Evolutionary conservation across 2,797 vertebrate genomes (phyloP).

Genomic region (Tachyglossus aculeatus): DNA sequence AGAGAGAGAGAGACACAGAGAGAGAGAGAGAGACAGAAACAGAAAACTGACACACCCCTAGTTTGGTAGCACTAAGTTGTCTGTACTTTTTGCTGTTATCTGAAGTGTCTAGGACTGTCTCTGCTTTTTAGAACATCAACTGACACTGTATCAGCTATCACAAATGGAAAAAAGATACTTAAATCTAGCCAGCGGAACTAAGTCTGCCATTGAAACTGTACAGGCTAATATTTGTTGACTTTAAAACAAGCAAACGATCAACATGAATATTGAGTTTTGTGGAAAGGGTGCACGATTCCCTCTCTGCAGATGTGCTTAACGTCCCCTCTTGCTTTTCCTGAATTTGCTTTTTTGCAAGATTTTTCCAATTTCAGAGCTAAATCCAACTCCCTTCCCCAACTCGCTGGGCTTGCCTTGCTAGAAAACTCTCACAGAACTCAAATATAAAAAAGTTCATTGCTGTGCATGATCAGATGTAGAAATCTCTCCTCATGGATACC

Average conservation of each 20-base stretch:
- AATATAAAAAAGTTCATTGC: no score
- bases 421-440: no score
- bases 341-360: no score
- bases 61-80: conserved; percentile 73
- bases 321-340: no score
- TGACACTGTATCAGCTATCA: conserved; percentile 53
- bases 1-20: conserved; percentile 61
- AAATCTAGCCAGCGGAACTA: conserved; percentile 46
- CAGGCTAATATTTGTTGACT: background rate
- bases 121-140: conserved; percentile 44
- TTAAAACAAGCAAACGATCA: conserved; percentile 20
- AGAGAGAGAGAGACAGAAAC: background rate
- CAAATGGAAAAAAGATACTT: conserved; percentile 47
- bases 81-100: conserved; percentile 70
- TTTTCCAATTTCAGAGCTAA: no score
- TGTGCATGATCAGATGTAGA: no score
- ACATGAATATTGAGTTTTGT: conserved; percentile 10
- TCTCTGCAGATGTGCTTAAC: no score
- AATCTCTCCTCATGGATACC: no score
- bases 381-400: no score
- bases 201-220: background rate
- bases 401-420: no score
- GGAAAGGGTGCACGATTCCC: background rate
- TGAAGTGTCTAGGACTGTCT: conserved; percentile 55
- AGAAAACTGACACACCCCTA: conserved; percentile 81